Evolutionary conservation across 2,888 invertebrate genomes (phyloP), one percentile per base, ranked within the genome.

Genomic region (Metallyticus violacea): DNA sequence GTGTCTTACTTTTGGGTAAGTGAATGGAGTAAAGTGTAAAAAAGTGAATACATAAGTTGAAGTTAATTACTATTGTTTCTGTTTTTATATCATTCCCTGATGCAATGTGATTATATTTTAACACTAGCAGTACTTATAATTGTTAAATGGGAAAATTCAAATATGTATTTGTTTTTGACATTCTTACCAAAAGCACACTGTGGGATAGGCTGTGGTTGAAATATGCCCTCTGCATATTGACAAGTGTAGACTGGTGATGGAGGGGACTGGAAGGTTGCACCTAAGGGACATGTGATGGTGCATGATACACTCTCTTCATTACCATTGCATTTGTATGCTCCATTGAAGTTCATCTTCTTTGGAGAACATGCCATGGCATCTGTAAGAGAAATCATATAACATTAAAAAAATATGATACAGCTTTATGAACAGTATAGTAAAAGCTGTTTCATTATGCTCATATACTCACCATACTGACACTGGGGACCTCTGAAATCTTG

Each of bases 321-420:
- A 1, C 95, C 95, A 0, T 93, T 93, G 90, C 97, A 97, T 77
- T 94, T 94, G 91, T 95, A 96, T 26, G 94, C 95, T 22, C 97
- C 97, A 91, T 97, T 97, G 91, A 97, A 97, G 0, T 93, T 93
- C 5, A 96, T 90, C 88, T 95, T 95, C 27, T 93, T 93, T 1
- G 94, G 91, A 88, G 93, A 93, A 89, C 96, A 96, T 0, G 91
- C 93, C 82, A 93, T 93, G 9, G 93, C 92, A 83, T 93, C 96
- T 96, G 89, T 6, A 91, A 91, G 22, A 83, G 15, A 26, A 79
- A 79, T 15, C 4, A 62, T 15, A 62, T 0, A 62, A 15, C 0
- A 4, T 62, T 4, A 62, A 15, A 62, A 62, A n/a, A n/a, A n/a
- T n/a, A n/a, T n/a, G n/a, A n/a, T n/a, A n/a, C n/a, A n/a, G n/a